Conservation (phyloP, 2,797 vertebrate genomes). For the Arnoldichthys spilopterus region DNA sequence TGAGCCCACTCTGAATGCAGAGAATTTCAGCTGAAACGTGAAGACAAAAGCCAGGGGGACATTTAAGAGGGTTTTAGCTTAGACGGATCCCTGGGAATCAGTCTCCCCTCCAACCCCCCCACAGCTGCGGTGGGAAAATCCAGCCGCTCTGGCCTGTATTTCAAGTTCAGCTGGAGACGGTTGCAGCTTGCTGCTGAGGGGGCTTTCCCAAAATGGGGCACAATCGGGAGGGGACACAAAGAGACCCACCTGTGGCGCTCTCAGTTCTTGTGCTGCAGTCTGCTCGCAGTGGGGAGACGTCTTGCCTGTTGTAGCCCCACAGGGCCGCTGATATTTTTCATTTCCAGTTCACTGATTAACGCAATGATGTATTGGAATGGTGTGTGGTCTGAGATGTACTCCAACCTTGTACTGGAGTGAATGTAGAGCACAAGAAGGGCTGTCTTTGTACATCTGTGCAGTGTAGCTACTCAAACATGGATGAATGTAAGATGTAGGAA, state of each 20-base stretch:
- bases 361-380: slow-evolving; percentile 44
- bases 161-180: slow-evolving; percentile 63
- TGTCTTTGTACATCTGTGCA: slow-evolving; percentile 35
- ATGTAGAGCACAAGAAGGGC: slow-evolving; percentile 38
- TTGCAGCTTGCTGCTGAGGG: slow-evolving; percentile 53
- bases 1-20: slow-evolving; percentile 72
- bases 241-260: slow-evolving; percentile 57
- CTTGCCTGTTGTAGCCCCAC: slow-evolving; percentile 45
- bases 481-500: not conserved
- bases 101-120: slow-evolving; percentile 42
- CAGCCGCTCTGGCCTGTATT: slow-evolving; percentile 58
- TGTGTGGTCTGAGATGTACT: slow-evolving; percentile 57
- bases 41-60: slow-evolving; percentile 82
- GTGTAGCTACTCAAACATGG: not conserved
- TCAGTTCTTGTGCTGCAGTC: slow-evolving; percentile 36
- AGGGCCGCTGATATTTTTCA: slow-evolving; percentile 56
- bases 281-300: slow-evolving; percentile 40
- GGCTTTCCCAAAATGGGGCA: slow-evolving; percentile 63
- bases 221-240: slow-evolving; percentile 50
- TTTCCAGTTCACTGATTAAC: slow-evolving; percentile 53
- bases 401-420: slow-evolving; percentile 37
- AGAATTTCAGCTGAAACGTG: slow-evolving; percentile 79
- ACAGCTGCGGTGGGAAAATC: slow-evolving; percentile 58
- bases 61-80: slow-evolving; percentile 80
- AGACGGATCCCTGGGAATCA: slow-evolving; percentile 76